Conservation (phyloP, 1,140 invertebrate genomes). For the Drosophila subobscura region DNA sequence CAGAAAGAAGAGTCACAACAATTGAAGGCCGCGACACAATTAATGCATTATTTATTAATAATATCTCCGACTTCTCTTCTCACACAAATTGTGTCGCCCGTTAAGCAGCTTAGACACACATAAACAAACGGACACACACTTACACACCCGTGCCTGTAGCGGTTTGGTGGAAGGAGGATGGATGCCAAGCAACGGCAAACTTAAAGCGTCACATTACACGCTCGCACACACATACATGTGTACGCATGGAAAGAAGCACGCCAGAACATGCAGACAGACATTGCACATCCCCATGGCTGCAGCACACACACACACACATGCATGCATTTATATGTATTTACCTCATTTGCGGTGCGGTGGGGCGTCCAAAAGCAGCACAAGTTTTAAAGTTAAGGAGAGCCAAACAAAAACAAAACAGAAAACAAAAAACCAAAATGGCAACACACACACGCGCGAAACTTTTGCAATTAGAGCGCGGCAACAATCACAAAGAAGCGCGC, state of each 20-base stretch:
- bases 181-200: too few species aligned
- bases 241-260: too few species aligned
- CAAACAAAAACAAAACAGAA: slow-evolving; percentile 18
- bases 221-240: too few species aligned
- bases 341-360: slow-evolving; percentile 69
- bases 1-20: slow-evolving; percentile 19
- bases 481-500: slow-evolving; percentile 44
- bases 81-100: slow-evolving; percentile 53
- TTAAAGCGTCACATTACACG: too few species aligned
- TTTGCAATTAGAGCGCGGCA: slow-evolving; percentile 55
- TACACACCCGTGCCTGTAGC: too few species aligned
- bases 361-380: slow-evolving; percentile 40
- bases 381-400: too few species aligned
- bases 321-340: slow-evolving; percentile 39
- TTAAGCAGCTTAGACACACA: slow-evolving; percentile 51
- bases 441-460: slow-evolving; percentile 37
- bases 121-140: too few species aligned
- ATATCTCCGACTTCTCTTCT: background rate
- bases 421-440: slow-evolving; percentile 12
- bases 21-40: slow-evolving; percentile 50
- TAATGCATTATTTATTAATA: slow-evolving; percentile 45
- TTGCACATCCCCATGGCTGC: too few species aligned
- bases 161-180: too few species aligned
- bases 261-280: too few species aligned
- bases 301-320: too few species aligned